Evolutionary conservation across 2,797 vertebrate species (phyloP), one percentile per base, ranked within the genome.

Genomic region (Nyctalus aviator): DNA sequence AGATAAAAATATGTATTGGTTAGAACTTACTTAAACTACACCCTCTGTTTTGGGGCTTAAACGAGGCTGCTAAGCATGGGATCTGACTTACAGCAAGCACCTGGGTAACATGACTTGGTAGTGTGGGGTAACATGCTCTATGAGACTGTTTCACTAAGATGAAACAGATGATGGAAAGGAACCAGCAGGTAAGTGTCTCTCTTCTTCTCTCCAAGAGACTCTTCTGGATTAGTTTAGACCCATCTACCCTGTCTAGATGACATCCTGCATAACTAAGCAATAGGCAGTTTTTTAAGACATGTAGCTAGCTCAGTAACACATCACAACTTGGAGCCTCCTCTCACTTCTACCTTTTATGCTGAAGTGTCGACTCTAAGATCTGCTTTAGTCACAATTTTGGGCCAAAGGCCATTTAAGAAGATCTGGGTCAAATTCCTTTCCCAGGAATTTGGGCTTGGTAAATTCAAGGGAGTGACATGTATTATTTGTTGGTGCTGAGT

Each of bases 371-470:
- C 35, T n/a, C 46, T 64, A 15, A 84, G 15, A 64, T 59, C 25
- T 78, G 18, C 57, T 79, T 32, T 73, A 82, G 37, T 20, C 8
- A 83, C 25, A 77, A 2, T 86, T 41, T 59, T 64, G 30, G 17
- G 88, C 32, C 46, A 83, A 86, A 76, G 25, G 4, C 27, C 50
- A 73, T 89, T 30, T 66, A 90, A 66, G 30, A 64, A 95, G n/a
- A 62, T 6, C 4, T 68, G 53, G 1, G 6, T 55, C n/a, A 59
- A 11, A 1, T 62, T 76, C 7, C 37, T 87, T 79, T 62, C 3
- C 41, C 53, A 81, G 48, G 50, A 94, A 78, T 72, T 44, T 44
- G 35, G 35, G 15, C 64, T 92, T 93, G 44, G 6, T 35, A 35
- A 91, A 93, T 53, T 84, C 35, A 73, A 62, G 11, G 23, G 59